Evolutionary conservation across 2,113 vertebrate species (phyloP).

Genomic region (Trogon surrucura): DNA sequence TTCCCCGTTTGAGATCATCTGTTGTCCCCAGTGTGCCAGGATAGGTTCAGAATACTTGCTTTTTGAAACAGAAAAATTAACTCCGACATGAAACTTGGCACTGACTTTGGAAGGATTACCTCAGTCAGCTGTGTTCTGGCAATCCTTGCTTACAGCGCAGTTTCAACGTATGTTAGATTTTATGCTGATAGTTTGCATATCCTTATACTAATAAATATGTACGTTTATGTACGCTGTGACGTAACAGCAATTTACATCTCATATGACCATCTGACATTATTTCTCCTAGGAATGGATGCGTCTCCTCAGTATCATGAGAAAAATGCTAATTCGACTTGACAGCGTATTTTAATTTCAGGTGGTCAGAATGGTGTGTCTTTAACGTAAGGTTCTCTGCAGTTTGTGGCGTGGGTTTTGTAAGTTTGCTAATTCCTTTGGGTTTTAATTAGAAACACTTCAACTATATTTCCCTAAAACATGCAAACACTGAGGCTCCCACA

Average conservation of each 20-base stretch:
- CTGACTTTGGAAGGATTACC: background rate
- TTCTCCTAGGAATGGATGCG: background rate
- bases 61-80: background rate
- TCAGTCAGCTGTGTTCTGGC: background rate
- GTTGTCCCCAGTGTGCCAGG: background rate
- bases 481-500: background rate
- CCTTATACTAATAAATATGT: background rate
- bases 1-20: background rate
- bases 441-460: constrained; percentile 57
- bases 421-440: constrained; percentile 29
- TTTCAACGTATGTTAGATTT: constrained; percentile 26
- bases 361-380: background rate
- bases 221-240: background rate
- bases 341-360: background rate
- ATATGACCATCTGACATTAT: background rate
- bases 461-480: constrained; percentile 2
- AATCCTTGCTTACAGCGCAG: background rate
- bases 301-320: background rate
- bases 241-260: background rate
- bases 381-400: background rate
- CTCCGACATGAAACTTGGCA: background rate
- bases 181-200: background rate
- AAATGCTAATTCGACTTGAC: constrained; percentile 1
- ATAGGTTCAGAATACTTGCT: background rate
- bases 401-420: background rate